phyloP scores from a whole-genome alignment of 2,888 invertebrate genomes.

The Physocephala rufipes region DNA sequence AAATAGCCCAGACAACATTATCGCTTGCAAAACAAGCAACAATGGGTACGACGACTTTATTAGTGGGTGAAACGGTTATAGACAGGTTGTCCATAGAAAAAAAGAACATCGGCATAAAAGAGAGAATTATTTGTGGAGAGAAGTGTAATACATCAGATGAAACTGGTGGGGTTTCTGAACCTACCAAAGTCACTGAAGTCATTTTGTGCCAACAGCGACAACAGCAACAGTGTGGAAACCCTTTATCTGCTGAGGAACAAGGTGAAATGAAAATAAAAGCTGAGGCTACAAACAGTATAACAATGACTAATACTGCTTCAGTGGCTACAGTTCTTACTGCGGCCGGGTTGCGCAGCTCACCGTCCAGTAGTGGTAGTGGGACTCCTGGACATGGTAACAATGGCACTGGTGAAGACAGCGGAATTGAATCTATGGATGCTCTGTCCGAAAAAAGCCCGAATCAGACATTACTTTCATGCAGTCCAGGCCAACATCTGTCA shows the following conservation, averaged over 20 bases:
- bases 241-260: background rate
- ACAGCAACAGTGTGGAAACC: conserved; percentile 12
- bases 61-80: conserved; percentile 8
- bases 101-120: background rate
- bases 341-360: conserved; percentile 61
- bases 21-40: conserved; percentile 1
- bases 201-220: background rate
- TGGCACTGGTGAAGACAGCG: conserved; percentile 81
- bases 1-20: conserved; percentile 45
- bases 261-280: conserved; percentile 34
- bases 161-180: background rate
- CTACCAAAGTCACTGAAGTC: background rate
- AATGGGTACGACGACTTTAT: conserved; percentile 11
- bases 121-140: background rate
- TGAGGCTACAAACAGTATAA: conserved; percentile 33
- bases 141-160: background rate
- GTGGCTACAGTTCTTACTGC: conserved; percentile 38
- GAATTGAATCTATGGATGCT: conserved; percentile 93
- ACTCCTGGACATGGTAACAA: conserved; percentile 58
- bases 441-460: conserved; percentile 92
- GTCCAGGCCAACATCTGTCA: conserved; percentile 68
- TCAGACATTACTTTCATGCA: conserved; percentile 74
- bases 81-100: background rate
- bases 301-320: conserved; percentile 41
- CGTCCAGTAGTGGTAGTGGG: conserved; percentile 67